A percentile compares a stretch with the other conserved stretches of the same genome.
phyloP scores from a whole-genome alignment of 2,113 vertebrate genomes.

The Carassius auratus region DNA sequence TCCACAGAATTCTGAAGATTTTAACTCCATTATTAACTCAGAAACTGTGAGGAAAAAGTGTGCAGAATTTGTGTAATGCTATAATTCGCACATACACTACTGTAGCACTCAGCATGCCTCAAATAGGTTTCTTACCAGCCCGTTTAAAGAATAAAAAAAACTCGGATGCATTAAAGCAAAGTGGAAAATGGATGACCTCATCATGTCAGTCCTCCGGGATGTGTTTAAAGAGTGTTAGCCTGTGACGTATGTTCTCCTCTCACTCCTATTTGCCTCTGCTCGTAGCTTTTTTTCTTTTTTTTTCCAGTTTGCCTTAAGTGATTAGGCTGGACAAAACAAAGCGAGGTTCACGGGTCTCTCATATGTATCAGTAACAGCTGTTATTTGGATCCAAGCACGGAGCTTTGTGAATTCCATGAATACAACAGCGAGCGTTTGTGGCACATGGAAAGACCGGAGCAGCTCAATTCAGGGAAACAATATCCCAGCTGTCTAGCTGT shows the following conservation, averaged over 20 bases:
- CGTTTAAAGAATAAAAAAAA: slow-evolving; percentile 16
- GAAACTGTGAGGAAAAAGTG: not conserved
- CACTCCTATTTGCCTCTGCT: not conserved
- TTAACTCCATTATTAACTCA: not conserved
- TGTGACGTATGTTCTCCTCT: not conserved
- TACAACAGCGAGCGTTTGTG: slow-evolving; percentile 50
- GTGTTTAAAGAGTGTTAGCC: not conserved
- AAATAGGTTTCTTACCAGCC: slow-evolving; percentile 6
- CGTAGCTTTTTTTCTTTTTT: not conserved
- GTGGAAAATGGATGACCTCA: slow-evolving; percentile 43
- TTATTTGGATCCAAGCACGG: slow-evolving; percentile 53
- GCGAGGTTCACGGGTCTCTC: slow-evolving; percentile 13
- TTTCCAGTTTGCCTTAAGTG: slow-evolving; percentile 19
- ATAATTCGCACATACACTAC: not conserved
- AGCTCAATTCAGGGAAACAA: slow-evolving; percentile 56
- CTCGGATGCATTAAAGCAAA: slow-evolving; percentile 31
- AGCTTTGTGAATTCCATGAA: slow-evolving; percentile 63
- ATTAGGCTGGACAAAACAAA: slow-evolving; percentile 24
- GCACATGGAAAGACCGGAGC: slow-evolving; percentile 53
- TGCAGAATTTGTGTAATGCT: slow-evolving; percentile 3
- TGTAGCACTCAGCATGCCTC: not conserved
- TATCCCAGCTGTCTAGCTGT: slow-evolving; percentile 7
- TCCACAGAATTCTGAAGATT: not conserved
- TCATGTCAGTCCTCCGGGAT: not conserved
- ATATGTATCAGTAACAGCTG: slow-evolving; percentile 51